These are phyloP conservation scores for Drosophila barbarae DNA, from an alignment of 2,888 invertebrate genomes.

Conservation along the genomic window DNA sequence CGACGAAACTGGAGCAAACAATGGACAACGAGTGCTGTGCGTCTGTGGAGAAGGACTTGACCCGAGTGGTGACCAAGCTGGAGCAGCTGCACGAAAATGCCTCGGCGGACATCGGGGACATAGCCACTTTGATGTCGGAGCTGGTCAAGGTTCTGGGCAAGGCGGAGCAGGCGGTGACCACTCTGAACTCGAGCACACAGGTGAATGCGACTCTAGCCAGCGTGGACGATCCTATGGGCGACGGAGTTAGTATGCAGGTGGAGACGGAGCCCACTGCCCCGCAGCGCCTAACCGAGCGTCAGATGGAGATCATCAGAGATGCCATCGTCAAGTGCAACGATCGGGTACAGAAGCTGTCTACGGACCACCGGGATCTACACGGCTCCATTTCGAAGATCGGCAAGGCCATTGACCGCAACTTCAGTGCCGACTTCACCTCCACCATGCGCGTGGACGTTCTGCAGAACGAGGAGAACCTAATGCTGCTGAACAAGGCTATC, in stretches of 20 bases:
- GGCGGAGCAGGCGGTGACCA: slow-evolving; percentile 72
- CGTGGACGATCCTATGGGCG: slow-evolving; percentile 72
- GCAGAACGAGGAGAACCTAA: slow-evolving; percentile 83
- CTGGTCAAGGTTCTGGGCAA: slow-evolving; percentile 71
- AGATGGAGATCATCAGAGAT: slow-evolving; percentile 86
- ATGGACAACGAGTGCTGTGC: slow-evolving; percentile 78
- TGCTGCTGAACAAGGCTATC: slow-evolving; percentile 91
- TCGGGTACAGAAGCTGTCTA: slow-evolving; percentile 89
- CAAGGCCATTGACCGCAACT: slow-evolving; percentile 97
- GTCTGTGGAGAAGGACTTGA: slow-evolving; percentile 79
- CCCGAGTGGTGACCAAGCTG: slow-evolving; percentile 78
- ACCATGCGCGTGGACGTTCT: slow-evolving; percentile 91
- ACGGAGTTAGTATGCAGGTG: slow-evolving; percentile 73
- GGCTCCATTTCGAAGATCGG: slow-evolving; percentile 92
- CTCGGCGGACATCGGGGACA: slow-evolving; percentile 75
- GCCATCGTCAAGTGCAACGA: slow-evolving; percentile 89
- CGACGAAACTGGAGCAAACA: slow-evolving; percentile 31
- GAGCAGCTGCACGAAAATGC: slow-evolving; percentile 78
- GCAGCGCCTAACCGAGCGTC: slow-evolving; percentile 85
- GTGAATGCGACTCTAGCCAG: slow-evolving; percentile 60
- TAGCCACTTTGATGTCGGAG: slow-evolving; percentile 75
- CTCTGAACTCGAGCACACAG: slow-evolving; percentile 74
- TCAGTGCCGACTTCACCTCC: slow-evolving; percentile 93
- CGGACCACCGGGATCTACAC: slow-evolving; percentile 91
- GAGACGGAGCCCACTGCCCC: slow-evolving; percentile 81